phyloP scores from a whole-genome alignment of 2,888 invertebrate genomes.

The Xanthorhoe spadicearia region DNA sequence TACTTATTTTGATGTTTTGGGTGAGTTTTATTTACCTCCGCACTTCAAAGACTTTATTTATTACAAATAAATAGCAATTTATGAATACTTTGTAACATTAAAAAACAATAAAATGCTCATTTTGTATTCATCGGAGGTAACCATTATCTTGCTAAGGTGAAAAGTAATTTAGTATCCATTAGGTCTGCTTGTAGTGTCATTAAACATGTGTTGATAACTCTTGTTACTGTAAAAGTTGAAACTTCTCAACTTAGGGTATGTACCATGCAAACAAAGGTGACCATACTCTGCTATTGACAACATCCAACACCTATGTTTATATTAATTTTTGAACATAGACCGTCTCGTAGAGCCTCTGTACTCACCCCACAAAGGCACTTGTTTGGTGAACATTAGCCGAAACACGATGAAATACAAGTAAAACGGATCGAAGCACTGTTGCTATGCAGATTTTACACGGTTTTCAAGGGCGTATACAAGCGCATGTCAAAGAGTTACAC shows the following conservation, averaged over 20 bases:
- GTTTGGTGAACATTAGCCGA: slow-evolving; percentile 53
- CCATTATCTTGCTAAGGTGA: too few relatives aligned
- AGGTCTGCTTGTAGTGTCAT: too few relatives aligned
- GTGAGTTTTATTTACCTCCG: too few relatives aligned
- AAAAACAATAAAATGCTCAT: too few relatives aligned
- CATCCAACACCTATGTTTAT: not conserved
- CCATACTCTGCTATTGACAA: slow-evolving; percentile 6
- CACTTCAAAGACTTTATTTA: too few relatives aligned
- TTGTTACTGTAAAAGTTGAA: not conserved
- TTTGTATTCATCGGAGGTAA: too few relatives aligned
- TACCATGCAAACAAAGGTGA: slow-evolving; percentile 34
- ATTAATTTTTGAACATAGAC: not conserved
- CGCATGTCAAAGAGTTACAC: slow-evolving; percentile 44
- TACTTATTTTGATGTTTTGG: too few relatives aligned
- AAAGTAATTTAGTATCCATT: too few relatives aligned
- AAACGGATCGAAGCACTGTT: slow-evolving; percentile 73
- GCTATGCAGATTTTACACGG: slow-evolving; percentile 79
- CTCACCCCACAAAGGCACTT: slow-evolving; percentile 74
- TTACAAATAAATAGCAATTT: too few relatives aligned
- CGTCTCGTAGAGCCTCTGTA: slow-evolving; percentile 34
- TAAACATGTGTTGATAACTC: not conserved
- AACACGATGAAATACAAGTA: slow-evolving; percentile 65
- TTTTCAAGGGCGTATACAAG: slow-evolving; percentile 80
- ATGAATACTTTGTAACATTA: too few relatives aligned
- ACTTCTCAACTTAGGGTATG: not conserved